Percentiles rank a stretch among this genome's conserved stretches.
These are phyloP conservation scores for Podocnemis expansa DNA, from an alignment of 2,113 vertebrate genomes.

Conservation along the genomic window DNA sequence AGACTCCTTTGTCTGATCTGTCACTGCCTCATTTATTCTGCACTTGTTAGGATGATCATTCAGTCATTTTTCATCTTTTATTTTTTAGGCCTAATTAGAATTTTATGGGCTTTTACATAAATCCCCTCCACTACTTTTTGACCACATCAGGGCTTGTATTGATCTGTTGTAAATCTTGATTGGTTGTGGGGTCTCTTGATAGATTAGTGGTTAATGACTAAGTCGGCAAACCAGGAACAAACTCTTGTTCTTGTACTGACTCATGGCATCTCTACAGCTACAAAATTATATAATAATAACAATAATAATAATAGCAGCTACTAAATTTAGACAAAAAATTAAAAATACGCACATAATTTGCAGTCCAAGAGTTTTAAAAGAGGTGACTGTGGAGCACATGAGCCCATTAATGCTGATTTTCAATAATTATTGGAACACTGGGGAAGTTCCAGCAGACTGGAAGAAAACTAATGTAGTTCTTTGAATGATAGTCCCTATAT, in stretches of 20 bases:
- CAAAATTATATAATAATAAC: neutral
- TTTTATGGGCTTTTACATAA: conserved; percentile 56
- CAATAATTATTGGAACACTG: neutral
- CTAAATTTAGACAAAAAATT: neutral
- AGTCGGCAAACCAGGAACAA: neutral
- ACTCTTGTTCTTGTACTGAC: neutral
- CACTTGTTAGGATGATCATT: conserved; percentile 52
- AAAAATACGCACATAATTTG: neutral
- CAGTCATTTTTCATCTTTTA: conserved; percentile 58
- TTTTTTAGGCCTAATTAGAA: conserved; percentile 66
- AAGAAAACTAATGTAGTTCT: too few species aligned
- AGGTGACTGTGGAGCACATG: neutral
- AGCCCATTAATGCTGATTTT: neutral
- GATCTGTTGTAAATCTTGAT: conserved; percentile 8
- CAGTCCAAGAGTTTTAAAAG: neutral
- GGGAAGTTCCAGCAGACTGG: neutral
- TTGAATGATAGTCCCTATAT: too few species aligned
- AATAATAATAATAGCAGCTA: neutral
- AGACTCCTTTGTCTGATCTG: conserved; percentile 68
- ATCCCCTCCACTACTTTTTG: conserved; percentile 3
- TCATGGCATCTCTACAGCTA: neutral
- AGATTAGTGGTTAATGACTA: conserved; percentile 19
- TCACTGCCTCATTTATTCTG: conserved; percentile 50
- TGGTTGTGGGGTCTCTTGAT: neutral
- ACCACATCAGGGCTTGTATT: conserved; percentile 2